Conservation (phyloP, 2,888 invertebrate genomes). For the Cerastoderma edule region DNA sequence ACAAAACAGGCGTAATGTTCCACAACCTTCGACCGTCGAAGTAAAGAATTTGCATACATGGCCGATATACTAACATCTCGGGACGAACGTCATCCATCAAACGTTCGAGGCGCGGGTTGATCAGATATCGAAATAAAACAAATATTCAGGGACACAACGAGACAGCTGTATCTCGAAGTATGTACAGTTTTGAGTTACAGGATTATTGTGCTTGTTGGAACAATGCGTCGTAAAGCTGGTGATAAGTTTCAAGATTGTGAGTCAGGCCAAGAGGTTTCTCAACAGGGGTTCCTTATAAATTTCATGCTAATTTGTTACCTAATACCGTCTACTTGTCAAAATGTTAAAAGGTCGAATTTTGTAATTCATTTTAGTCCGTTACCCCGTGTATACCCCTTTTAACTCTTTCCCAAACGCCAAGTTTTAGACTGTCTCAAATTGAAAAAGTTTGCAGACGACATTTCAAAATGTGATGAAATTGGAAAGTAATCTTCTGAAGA, state of each 20-base stretch:
- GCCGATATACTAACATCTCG: not conserved
- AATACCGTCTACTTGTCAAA: constrained; percentile 14
- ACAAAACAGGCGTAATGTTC: not conserved
- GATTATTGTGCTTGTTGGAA: not conserved
- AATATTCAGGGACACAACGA: not conserved
- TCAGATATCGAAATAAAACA: constrained; percentile 11
- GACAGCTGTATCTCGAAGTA: not conserved
- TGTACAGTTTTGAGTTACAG: not conserved
- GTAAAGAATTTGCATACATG: constrained; percentile 14
- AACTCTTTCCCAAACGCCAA: too few species aligned
- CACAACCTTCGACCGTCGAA: not conserved
- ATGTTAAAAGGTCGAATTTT: constrained; percentile 16
- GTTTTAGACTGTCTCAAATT: too few species aligned
- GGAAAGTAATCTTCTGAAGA: too few species aligned
- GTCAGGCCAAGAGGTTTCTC: not conserved
- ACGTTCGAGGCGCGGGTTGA: not conserved
- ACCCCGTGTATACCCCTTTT: too few species aligned
- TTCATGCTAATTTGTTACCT: constrained; percentile 21
- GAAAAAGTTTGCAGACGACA: too few species aligned
- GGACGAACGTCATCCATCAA: constrained; percentile 10
- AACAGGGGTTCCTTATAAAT: constrained; percentile 16
- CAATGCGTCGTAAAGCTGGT: not conserved
- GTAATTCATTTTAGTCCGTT: constrained; percentile 14
- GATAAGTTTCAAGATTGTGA: constrained; percentile 11
- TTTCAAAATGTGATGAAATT: too few species aligned